Conservation (phyloP, 2,888 invertebrate genomes). For the Lepidochrysops patricia region DNA sequence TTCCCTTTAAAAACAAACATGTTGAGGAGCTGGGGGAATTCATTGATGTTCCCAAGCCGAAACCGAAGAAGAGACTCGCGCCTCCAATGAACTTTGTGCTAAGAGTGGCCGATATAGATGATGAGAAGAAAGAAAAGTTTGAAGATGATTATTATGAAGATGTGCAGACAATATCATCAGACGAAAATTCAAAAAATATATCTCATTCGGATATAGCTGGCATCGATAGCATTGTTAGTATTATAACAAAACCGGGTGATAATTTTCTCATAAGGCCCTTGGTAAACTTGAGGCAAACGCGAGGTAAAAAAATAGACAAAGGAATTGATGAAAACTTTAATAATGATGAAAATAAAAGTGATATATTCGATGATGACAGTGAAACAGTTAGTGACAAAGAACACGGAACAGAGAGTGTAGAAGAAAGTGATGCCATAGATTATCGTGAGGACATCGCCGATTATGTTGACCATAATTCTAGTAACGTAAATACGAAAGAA, state of each 20-base stretch:
- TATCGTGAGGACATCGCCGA: background rate
- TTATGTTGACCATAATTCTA: background rate
- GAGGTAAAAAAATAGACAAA: constrained; percentile 18
- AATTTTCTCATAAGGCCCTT: constrained; percentile 31
- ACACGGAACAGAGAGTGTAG: background rate
- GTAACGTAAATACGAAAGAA: background rate
- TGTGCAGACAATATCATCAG: constrained; percentile 33
- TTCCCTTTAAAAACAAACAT: constrained; percentile 62
- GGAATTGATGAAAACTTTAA: constrained; percentile 18
- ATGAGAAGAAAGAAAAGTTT: constrained; percentile 46
- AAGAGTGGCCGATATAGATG: constrained; percentile 46
- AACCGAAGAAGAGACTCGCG: constrained; percentile 58
- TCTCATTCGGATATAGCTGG: constrained; percentile 31
- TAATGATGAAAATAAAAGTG: constrained; percentile 17
- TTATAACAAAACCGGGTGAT: constrained; percentile 37
- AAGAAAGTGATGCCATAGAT: background rate
- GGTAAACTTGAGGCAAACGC: constrained; percentile 11
- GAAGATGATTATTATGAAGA: constrained; percentile 56
- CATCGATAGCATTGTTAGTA: constrained; percentile 53
- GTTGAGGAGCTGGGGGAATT: constrained; percentile 57
- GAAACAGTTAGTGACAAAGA: background rate
- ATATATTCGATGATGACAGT: background rate
- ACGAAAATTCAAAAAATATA: constrained; percentile 23
- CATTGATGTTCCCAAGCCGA: constrained; percentile 41
- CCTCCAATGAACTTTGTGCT: constrained; percentile 49